A percentile compares a stretch with the other conserved stretches of the same genome.
Conservation (phyloP, 2,888 invertebrate species). For the Tineola bisselliella region DNA sequence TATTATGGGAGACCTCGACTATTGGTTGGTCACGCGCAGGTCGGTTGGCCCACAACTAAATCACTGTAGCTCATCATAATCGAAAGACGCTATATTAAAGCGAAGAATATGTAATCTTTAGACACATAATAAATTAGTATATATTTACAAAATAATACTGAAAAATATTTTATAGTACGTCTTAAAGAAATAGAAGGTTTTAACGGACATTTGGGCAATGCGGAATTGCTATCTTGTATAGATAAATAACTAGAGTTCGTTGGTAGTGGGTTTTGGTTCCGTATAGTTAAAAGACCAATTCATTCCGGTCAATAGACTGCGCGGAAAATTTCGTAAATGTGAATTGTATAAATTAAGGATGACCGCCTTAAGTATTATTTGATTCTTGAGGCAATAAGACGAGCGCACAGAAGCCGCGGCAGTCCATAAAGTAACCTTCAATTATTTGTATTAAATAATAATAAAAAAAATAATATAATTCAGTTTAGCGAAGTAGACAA, state of each 20-base stretch:
- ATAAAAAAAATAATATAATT: constrained; percentile 63
- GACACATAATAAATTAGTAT: too few relatives aligned
- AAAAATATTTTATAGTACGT: too few relatives aligned
- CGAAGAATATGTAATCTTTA: constrained; percentile 17
- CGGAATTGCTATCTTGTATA: too few relatives aligned
- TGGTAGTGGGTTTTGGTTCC: too few relatives aligned
- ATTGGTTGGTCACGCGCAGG: not conserved
- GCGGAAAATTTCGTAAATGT: too few relatives aligned
- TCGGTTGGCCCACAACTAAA: constrained; percentile 20
- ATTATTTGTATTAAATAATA: constrained; percentile 59
- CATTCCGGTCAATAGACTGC: too few relatives aligned
- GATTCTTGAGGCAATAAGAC: constrained; percentile 32
- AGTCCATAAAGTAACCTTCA: constrained; percentile 31
- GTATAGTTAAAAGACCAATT: too few relatives aligned
- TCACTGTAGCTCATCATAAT: constrained; percentile 30
- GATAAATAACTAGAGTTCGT: too few relatives aligned
- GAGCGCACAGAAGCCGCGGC: constrained; percentile 48
- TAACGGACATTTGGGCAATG: too few relatives aligned
- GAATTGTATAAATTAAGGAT: constrained; percentile 15
- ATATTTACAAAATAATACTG: too few relatives aligned
- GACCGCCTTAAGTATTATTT: constrained; percentile 47
- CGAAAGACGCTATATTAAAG: constrained; percentile 35
- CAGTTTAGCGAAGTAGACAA: constrained; percentile 67
- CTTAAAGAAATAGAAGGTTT: too few relatives aligned
- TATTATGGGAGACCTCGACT: not conserved